Conservation (phyloP, 2,113 vertebrate genomes). For the Illadopsis cleaveri region DNA sequence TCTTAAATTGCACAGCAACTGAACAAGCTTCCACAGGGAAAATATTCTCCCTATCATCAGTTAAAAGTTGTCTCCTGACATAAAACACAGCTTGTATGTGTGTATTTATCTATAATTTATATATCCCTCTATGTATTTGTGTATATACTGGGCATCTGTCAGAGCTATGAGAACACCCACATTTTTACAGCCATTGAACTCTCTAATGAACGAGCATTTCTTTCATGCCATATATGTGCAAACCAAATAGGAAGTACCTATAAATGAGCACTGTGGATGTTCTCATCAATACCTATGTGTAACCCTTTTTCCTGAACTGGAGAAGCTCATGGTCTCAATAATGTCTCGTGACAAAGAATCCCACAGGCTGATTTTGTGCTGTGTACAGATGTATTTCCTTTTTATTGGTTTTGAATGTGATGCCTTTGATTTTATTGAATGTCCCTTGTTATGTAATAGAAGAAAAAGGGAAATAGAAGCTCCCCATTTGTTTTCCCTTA, state of each 20-base stretch:
- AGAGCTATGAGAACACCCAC: conserved; percentile 54
- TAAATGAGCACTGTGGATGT: conserved; percentile 16
- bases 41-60: neutral
- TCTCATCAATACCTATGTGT: conserved; percentile 47
- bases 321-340: conserved; percentile 21
- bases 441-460: conserved; percentile 11
- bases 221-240: neutral
- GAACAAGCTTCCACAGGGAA: neutral
- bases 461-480: neutral
- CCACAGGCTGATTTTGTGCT: conserved; percentile 28
- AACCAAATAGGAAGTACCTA: neutral
- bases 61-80: conserved; percentile 15
- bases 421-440: conserved; percentile 55
- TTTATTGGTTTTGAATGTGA: conserved; percentile 52
- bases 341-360: conserved; percentile 11
- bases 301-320: conserved; percentile 7
- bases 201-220: neutral
- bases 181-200: neutral
- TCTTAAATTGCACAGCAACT: neutral
- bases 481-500: neutral
- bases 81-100: conserved; percentile 16
- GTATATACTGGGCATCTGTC: conserved; percentile 46
- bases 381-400: conserved; percentile 52
- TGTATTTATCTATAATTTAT: conserved; percentile 36
- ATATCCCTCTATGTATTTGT: conserved; percentile 18